A percentile compares a stretch with the other conserved stretches of the same genome.
phyloP scores from a whole-genome alignment of 2,797 vertebrate species.

The Tragelaphus oryx region DNA sequence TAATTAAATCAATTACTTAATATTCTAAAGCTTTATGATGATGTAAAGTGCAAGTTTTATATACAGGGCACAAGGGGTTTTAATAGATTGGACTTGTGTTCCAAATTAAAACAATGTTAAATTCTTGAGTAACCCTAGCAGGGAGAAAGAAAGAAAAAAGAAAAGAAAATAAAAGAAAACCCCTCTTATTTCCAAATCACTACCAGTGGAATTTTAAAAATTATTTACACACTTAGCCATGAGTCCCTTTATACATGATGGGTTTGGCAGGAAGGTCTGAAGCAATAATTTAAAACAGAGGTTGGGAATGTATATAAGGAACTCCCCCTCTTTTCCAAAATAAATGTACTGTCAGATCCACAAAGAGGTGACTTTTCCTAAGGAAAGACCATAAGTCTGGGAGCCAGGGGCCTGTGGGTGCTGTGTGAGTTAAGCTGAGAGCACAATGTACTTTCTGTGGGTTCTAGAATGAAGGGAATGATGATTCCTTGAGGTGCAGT shows the following conservation, averaged over 20 bases:
- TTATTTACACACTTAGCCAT: neutral
- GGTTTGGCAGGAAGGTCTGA: neutral
- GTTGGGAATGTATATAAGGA: neutral
- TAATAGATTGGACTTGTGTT: neutral
- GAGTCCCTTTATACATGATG: slow-evolving; percentile 37
- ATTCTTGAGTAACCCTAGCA: slow-evolving; percentile 34
- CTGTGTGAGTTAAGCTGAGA: neutral
- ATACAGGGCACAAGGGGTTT: slow-evolving; percentile 4
- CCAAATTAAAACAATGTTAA: slow-evolving; percentile 51
- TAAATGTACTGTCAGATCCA: neutral
- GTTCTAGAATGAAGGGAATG: neutral
- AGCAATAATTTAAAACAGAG: slow-evolving; percentile 52
- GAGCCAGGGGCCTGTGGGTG: neutral
- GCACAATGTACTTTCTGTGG: neutral
- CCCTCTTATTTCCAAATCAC: slow-evolving; percentile 58
- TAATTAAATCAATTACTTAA: slow-evolving; percentile 7
- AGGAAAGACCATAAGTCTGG: neutral
- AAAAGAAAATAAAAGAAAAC: rapidly evolving
- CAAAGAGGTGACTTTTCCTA: slow-evolving; percentile 23
- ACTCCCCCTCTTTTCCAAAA: neutral
- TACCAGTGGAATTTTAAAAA: slow-evolving; percentile 52
- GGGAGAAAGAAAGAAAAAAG: neutral
- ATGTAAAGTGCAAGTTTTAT: neutral
- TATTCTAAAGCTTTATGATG: neutral
- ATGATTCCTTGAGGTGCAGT: neutral